These are phyloP conservation scores for Dicyrtomina minuta DNA, from an alignment of 2,888 invertebrate species.

Conservation along the genomic window DNA sequence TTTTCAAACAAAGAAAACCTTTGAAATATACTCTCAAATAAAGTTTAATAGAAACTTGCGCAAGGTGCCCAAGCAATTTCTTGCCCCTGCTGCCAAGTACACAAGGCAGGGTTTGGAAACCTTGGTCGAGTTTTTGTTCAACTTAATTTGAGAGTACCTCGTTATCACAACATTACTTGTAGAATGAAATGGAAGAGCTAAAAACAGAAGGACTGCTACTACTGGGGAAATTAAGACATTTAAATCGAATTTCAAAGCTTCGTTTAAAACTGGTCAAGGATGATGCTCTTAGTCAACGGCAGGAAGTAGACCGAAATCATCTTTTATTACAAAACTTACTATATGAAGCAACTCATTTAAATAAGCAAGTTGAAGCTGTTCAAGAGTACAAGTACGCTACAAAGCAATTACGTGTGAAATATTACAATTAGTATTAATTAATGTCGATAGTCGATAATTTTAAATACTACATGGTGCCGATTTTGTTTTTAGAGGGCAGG, in stretches of 20 bases:
- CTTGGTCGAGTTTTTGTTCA: too few relatives aligned
- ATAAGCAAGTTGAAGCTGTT: slow-evolving; percentile 92
- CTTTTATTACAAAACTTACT: slow-evolving; percentile 87
- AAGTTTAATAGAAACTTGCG: neutral
- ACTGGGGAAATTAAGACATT: slow-evolving; percentile 37
- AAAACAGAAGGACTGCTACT: slow-evolving; percentile 40
- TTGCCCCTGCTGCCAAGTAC: too few relatives aligned
- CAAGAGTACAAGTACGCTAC: slow-evolving; percentile 76
- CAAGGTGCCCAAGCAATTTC: neutral
- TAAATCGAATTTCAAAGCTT: slow-evolving; percentile 48
- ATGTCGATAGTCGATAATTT: neutral
- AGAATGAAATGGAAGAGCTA: slow-evolving; percentile 37
- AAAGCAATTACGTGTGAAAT: neutral
- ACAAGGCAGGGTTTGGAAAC: too few relatives aligned
- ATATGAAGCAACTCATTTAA: slow-evolving; percentile 90
- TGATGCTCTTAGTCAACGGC: slow-evolving; percentile 55
- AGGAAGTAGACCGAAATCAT: slow-evolving; percentile 85
- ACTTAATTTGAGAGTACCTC: neutral
- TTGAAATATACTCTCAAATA: too few relatives aligned
- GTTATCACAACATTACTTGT: too few relatives aligned
- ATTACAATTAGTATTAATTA: neutral
- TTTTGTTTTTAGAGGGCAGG: slow-evolving; percentile 69
- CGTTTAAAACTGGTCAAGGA: slow-evolving; percentile 47
- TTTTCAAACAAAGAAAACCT: too few relatives aligned
- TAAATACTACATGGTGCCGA: neutral